Percentiles rank a stretch among this genome's conserved stretches.
Evolutionary conservation across 1,140 invertebrate genomes (phyloP).

Genomic region (Drosophila sechellia): DNA sequence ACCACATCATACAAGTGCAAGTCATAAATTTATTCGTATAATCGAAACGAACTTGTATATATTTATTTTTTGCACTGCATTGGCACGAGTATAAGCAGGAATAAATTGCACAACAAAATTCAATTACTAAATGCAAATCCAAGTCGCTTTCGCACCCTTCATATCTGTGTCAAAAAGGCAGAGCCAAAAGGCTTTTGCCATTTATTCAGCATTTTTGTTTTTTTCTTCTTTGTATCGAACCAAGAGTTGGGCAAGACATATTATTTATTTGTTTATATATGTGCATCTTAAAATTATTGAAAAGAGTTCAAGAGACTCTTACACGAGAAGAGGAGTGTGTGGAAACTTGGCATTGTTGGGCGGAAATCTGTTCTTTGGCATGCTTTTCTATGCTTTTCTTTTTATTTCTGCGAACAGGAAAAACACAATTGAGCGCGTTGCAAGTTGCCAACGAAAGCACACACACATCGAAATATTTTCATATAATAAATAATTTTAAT

Average conservation of each 20-base stretch:
- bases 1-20: no score
- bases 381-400: slow-evolving; percentile 7
- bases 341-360: slow-evolving; percentile 49
- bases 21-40: no score
- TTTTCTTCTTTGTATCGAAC: slow-evolving; percentile 26
- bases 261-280: slow-evolving; percentile 74
- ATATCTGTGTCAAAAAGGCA: slow-evolving; percentile 66
- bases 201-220: slow-evolving; percentile 54
- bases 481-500: slow-evolving; percentile 22
- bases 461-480: slow-evolving; percentile 31
- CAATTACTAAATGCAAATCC: slow-evolving; percentile 79
- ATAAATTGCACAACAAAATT: slow-evolving; percentile 81
- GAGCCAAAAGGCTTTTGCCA: slow-evolving; percentile 64
- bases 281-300: slow-evolving; percentile 69
- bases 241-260: slow-evolving; percentile 61
- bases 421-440: slow-evolving; percentile 14
- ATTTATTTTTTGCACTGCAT: slow-evolving; percentile 10
- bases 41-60: no score
- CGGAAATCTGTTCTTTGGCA: slow-evolving; percentile 62
- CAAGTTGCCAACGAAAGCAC: slow-evolving; percentile 25
- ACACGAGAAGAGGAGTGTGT: slow-evolving; percentile 6
- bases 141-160: slow-evolving; percentile 36
- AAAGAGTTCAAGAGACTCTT: slow-evolving; percentile 68
- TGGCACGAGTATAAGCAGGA: slow-evolving; percentile 59
- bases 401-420: slow-evolving; percentile 49